Evolutionary conservation across 2,888 invertebrate genomes (phyloP).

Genomic region (Anthrax anthrax): DNA sequence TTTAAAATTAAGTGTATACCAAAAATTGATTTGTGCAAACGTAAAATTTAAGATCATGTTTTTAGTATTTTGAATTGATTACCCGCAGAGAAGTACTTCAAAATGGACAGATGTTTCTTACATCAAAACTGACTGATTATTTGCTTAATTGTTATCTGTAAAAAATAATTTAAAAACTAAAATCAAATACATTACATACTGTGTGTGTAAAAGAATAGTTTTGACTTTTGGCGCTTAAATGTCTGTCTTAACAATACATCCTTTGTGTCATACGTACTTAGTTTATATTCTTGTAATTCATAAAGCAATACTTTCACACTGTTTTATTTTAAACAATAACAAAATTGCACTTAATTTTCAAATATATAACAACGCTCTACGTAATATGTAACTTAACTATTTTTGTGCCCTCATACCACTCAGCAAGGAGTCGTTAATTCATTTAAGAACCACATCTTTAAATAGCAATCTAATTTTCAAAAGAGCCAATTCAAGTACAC

Average conservation of each 20-base stretch:
- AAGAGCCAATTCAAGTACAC: not conserved
- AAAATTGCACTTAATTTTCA: not conserved
- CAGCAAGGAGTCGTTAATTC: not conserved
- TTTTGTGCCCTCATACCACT: not conserved
- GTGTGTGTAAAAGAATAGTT: too few relatives aligned
- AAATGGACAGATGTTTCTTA: not conserved
- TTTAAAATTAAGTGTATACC: too few relatives aligned
- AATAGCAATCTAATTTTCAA: not conserved
- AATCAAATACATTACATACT: too few relatives aligned
- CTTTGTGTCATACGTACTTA: not conserved
- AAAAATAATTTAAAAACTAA: too few relatives aligned
- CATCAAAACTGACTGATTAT: not conserved
- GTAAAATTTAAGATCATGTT: too few relatives aligned
- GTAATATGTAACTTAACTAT: too few relatives aligned
- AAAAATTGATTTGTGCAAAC: too few relatives aligned
- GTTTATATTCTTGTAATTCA: too few relatives aligned
- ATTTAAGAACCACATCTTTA: not conserved
- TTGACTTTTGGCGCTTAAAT: not conserved
- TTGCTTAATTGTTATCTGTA: not conserved
- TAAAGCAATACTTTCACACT: not conserved
- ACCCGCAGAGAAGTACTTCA: not conserved
- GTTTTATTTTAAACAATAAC: not conserved
- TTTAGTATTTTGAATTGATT: not conserved
- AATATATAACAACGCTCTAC: not conserved
- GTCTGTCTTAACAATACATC: not conserved